Base-by-base conservation (phyloP, 2,888 invertebrate species). In the Polyommatus iphigenia region DNA sequence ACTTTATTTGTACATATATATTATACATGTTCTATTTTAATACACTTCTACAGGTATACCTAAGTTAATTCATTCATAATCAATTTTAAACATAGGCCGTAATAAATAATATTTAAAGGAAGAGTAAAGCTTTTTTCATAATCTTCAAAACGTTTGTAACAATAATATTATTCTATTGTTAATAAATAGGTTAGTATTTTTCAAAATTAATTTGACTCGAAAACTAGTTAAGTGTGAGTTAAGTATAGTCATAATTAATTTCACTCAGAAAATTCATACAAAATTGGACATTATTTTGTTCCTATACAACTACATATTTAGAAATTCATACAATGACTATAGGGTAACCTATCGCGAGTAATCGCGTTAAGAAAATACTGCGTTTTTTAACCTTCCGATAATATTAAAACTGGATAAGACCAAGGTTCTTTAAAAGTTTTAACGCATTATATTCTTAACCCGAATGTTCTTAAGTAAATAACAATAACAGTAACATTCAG, bases 1-100 rank as follows among this genome's bases (percentile, higher is more conserved):
- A 71, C 71, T 41, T 72, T 20, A 72, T 72, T 72, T 72, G 72
- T 72, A 72, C 41, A 41, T 15, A 72, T 54, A 54, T 5, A 54
- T 62, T 62, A 62, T 29, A 67, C 15, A 67, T 18, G 29, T 32
- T 29, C 67, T 67, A 32, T 32, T 29, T 67, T 67, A 67, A 67
- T 67, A 67, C 24, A 24, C 13, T 15, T 32, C 67, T 67, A 67
- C 67, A 32, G 29, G 32, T 29, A 24, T n/a, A n/a, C n/a, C n/a
- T 67, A 67, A 24, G 29, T 15, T 67, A n/a, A 57, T 20, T 13
- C 24, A 32, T 67, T 67, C 6, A 32, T 18, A 29, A 67, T 32
- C 15, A 32, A 32, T 32, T 67, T 67, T 15, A 67, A 67, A 67
- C 67, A 13, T 67, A 67, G 67, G 67, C 67, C 67, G 29, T 67